These are phyloP conservation scores for Frankliniella fusca DNA, from an alignment of 2,888 invertebrate species.

Conservation along the genomic window DNA sequence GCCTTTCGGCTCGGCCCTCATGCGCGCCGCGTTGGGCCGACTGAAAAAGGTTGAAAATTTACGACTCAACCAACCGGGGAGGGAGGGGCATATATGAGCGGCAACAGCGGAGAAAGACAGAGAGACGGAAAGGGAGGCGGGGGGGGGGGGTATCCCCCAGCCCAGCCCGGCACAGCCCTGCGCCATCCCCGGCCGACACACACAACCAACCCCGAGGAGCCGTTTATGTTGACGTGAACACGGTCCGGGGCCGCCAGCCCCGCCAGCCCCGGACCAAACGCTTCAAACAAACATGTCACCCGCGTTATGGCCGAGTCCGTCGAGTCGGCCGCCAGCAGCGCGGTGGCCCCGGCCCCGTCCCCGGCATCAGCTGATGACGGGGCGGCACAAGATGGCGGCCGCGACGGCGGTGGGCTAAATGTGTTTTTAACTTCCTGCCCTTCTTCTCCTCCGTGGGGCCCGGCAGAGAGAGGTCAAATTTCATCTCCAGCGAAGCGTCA, in stretches of 20 bases:
- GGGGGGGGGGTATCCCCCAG: background rate
- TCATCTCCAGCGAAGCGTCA: background rate
- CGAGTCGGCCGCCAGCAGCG: too few species aligned
- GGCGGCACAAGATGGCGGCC: background rate
- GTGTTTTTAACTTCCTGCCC: conserved; percentile 7
- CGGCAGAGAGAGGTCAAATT: conserved; percentile 9
- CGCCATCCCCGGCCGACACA: too few species aligned
- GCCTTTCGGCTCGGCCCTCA: background rate
- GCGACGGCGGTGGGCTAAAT: background rate
- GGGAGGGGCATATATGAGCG: background rate
- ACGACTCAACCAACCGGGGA: background rate
- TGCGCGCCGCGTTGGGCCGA: background rate
- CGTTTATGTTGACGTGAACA: too few species aligned
- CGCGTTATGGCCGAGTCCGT: too few species aligned
- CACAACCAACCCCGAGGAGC: too few species aligned
- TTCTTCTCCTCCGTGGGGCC: background rate
- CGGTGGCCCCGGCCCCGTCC: background rate
- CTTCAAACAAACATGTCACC: too few species aligned
- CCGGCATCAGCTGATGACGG: background rate
- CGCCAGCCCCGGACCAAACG: too few species aligned
- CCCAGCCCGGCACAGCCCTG: too few species aligned
- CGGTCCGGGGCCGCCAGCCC: too few species aligned
- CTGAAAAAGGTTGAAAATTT: background rate
- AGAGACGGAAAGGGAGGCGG: background rate
- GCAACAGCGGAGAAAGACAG: background rate